Conservation (phyloP, 2,113 vertebrate genomes). For the Sprattus sprattus region DNA sequence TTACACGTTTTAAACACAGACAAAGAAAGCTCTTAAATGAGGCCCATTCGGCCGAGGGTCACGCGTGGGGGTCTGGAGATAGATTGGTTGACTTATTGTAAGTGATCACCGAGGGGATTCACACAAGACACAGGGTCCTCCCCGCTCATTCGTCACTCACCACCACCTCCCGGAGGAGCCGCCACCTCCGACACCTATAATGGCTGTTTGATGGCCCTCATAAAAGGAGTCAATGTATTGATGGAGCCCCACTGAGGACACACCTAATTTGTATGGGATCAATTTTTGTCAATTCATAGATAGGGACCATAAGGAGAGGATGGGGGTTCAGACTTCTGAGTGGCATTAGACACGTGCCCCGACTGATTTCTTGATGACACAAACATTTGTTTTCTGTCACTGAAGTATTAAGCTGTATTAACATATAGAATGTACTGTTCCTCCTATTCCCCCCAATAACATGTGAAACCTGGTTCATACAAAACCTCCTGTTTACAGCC, state of each 20-base stretch:
- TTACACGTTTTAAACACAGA: neutral
- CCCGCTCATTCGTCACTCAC: constrained; percentile 84
- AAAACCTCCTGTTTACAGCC: no score
- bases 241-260: constrained; percentile 79
- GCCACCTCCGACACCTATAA: constrained; percentile 81
- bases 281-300: constrained; percentile 84
- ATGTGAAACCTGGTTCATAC: no score
- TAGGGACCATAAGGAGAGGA: constrained; percentile 50
- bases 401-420: constrained; percentile 39
- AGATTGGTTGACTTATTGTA: constrained; percentile 39
- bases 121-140: constrained; percentile 61
- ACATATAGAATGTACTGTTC: neutral
- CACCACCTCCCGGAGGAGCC: constrained; percentile 80
- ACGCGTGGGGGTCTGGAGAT: constrained; percentile 1
- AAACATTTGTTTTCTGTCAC: constrained; percentile 72
- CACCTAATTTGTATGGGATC: constrained; percentile 81
- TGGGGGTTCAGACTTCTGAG: constrained; percentile 47
- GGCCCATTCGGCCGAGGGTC: neutral
- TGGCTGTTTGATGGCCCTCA: constrained; percentile 93
- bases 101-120: constrained; percentile 48
- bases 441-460: no score
- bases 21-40: neutral
- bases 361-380: constrained; percentile 44
- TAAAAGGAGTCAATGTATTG: constrained; percentile 97
- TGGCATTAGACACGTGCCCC: constrained; percentile 70